Evolutionary conservation across 2,797 vertebrate species (phyloP).

Genomic region (Aphelocoma californica): DNA sequence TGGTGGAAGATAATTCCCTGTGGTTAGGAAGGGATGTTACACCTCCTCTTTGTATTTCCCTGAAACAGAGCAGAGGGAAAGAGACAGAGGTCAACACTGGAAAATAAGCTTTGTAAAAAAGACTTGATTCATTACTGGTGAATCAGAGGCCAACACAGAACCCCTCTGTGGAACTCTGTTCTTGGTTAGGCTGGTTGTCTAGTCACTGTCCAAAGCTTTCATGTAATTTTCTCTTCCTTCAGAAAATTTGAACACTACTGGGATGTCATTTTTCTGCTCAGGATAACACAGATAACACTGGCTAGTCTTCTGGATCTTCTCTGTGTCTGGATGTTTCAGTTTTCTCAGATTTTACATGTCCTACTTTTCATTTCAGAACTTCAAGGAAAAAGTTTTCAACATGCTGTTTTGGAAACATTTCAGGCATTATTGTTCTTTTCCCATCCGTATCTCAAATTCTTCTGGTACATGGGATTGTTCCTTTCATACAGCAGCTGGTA

Average conservation of each 20-base stretch:
- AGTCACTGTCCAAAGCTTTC: background rate
- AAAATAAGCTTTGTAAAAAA: background rate
- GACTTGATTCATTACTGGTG: background rate
- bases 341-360: background rate
- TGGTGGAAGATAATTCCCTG: background rate
- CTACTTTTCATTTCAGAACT: background rate
- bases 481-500: background rate
- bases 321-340: background rate
- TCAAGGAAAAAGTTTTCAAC: background rate
- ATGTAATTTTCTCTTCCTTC: background rate
- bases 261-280: background rate
- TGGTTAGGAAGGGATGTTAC: background rate
- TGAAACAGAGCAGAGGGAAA: background rate
- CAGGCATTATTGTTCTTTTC: background rate
- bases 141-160: background rate
- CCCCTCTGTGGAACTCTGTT: fast-evolving
- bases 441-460: background rate
- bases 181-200: background rate
- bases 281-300: background rate
- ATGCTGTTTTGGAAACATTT: background rate
- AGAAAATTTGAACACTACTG: background rate
- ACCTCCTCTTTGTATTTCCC: background rate
- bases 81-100: background rate
- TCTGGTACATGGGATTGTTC: background rate
- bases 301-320: background rate